Evolutionary conservation across 2,113 vertebrate genomes (phyloP).

Genomic region (Tachysurus fulvidraco): DNA sequence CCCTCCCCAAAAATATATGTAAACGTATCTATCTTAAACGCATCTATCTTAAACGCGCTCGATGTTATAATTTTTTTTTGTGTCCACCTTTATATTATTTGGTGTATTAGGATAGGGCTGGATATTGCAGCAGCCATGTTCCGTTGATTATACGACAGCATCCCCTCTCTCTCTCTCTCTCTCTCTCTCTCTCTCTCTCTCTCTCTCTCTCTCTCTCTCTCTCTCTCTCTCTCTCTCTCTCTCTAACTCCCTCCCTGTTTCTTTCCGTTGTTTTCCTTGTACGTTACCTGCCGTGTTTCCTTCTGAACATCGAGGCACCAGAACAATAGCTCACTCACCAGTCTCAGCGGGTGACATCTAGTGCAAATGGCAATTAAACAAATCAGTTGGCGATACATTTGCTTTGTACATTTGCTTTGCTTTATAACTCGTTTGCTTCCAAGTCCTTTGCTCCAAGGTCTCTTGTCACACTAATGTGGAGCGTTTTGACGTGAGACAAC

Average conservation of each 20-base stretch:
- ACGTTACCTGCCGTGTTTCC: conserved; percentile 68
- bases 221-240: conserved; percentile 22
- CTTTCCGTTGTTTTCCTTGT: conserved; percentile 46
- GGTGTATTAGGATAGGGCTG: conserved; percentile 76
- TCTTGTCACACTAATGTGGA: not conserved
- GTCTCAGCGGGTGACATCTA: conserved; percentile 1
- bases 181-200: conserved; percentile 37
- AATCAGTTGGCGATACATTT: conserved; percentile 12
- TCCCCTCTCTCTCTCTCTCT: conserved; percentile 51
- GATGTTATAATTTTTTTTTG: conserved; percentile 71
- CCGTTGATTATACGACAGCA: conserved; percentile 74
- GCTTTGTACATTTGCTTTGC: not conserved
- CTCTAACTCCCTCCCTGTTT: conserved; percentile 64
- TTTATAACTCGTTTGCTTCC: not conserved
- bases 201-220: conserved; percentile 19
- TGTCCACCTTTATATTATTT: conserved; percentile 76
- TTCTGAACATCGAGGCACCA: conserved; percentile 48
- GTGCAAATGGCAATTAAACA: not conserved
- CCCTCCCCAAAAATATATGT: not conserved
- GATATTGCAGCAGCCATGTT: conserved; percentile 83
- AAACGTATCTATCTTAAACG: not conserved
- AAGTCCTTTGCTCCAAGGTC: not conserved
- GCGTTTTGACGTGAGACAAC: not conserved
- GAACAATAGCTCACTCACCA: conserved; percentile 59
- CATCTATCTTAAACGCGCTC: conserved; percentile 14